These are phyloP conservation scores for Rotaria sp. DNA, from an alignment of 2,888 invertebrate species.

Conservation along the genomic window DNA sequence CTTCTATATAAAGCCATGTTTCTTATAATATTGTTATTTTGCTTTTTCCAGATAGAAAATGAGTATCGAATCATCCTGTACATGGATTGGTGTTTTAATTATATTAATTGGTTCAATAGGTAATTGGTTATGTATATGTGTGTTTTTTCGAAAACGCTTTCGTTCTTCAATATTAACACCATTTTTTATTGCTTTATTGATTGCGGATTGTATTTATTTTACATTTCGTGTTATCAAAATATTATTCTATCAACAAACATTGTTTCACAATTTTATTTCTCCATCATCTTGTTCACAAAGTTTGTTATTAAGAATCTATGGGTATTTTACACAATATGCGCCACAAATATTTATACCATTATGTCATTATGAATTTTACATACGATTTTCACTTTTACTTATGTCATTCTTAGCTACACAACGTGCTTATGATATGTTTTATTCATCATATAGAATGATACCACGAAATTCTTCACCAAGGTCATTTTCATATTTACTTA, in stretches of 20 bases:
- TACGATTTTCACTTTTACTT: constrained; percentile 1
- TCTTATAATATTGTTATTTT: no score
- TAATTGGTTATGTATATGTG: not conserved
- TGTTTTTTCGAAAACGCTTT: not conserved
- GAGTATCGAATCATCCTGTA: not conserved
- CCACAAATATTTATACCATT: not conserved
- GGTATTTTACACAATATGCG: not conserved
- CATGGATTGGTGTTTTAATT: not conserved
- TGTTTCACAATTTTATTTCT: not conserved
- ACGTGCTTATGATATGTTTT: not conserved
- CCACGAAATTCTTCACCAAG: not conserved
- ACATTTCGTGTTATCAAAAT: constrained; percentile 1
- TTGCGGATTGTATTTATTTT: not conserved
- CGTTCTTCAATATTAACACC: not conserved
- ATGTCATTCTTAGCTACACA: not conserved
- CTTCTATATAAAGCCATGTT: no score
- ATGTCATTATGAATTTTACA: not conserved
- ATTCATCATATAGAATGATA: not conserved
- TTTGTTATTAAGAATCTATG: not conserved
- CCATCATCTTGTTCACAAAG: not conserved
- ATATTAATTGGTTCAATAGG: not conserved
- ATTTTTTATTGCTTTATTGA: not conserved
- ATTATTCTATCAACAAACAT: constrained; percentile 1
- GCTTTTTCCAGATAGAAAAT: not conserved
- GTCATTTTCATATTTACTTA: not conserved